A percentile compares a stretch with the other conserved stretches of the same genome.
phyloP scores from a whole-genome alignment of 2,888 invertebrate species.

The Synanthedon vespiformis region DNA sequence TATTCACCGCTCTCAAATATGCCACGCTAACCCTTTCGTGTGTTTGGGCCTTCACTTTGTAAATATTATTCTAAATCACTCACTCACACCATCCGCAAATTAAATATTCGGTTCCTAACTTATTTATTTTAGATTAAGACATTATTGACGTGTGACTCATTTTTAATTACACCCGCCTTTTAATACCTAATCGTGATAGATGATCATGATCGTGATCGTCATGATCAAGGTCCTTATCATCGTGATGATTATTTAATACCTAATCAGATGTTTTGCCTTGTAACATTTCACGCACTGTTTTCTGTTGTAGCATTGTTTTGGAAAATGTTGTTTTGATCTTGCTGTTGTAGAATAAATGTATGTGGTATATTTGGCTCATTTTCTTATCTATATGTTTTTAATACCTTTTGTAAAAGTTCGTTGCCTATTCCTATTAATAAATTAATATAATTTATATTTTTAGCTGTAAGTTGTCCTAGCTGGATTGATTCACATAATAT shows the following conservation, averaged over 20 bases:
- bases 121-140: slow-evolving; percentile 30
- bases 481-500: too few relatives aligned
- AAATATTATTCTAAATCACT: slow-evolving; percentile 58
- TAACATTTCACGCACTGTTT: slow-evolving; percentile 1
- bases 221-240: too few relatives aligned
- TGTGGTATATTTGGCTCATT: too few relatives aligned
- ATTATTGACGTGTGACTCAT: slow-evolving; percentile 10
- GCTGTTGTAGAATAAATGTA: too few relatives aligned
- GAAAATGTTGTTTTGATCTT: not conserved
- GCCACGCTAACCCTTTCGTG: slow-evolving; percentile 59
- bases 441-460: too few relatives aligned
- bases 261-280: slow-evolving; percentile 3
- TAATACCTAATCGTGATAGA: too few relatives aligned
- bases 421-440: too few relatives aligned
- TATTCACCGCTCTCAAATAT: slow-evolving; percentile 53
- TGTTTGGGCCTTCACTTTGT: slow-evolving; percentile 58
- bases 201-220: too few relatives aligned
- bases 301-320: not conserved
- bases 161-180: slow-evolving; percentile 5
- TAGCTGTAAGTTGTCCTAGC: too few relatives aligned
- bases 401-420: too few relatives aligned
- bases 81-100: slow-evolving; percentile 33
- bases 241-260: too few relatives aligned
- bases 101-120: slow-evolving; percentile 27
- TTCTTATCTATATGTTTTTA: too few relatives aligned